Evolutionary conservation across 2,113 vertebrate species (phyloP).

Genomic region (Coptodon rendalli): DNA sequence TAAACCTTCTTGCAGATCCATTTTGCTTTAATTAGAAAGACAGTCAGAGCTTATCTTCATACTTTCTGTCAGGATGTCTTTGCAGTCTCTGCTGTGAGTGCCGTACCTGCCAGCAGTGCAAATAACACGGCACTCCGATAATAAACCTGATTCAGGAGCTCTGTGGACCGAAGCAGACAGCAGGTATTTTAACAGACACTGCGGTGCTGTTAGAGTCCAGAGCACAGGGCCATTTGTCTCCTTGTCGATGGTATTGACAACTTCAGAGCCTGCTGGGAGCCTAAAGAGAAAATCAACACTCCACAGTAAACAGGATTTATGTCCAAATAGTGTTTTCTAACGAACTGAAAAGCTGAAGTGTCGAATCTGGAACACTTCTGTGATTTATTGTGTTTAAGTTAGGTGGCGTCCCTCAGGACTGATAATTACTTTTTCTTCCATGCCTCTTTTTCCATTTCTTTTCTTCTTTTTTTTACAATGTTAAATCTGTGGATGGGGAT

Average conservation of each 20-base stretch:
- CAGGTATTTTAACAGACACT: not conserved
- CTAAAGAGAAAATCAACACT: slow-evolving; percentile 33
- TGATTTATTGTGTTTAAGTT: not conserved
- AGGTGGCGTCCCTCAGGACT: not conserved
- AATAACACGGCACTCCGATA: not conserved
- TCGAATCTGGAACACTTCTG: not conserved
- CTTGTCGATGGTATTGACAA: slow-evolving; percentile 24
- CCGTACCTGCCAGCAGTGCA: not conserved
- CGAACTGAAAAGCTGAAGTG: slow-evolving; percentile 5
- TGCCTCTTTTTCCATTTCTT: not conserved
- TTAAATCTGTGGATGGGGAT: not conserved
- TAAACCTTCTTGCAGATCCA: not conserved
- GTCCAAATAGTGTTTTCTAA: slow-evolving; percentile 18
- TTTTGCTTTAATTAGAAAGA: not conserved
- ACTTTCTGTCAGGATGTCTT: not conserved
- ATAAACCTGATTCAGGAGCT: slow-evolving; percentile 11
- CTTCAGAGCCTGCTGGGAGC: not conserved
- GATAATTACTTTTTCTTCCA: not conserved
- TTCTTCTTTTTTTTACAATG: not conserved
- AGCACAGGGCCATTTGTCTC: slow-evolving; percentile 28
- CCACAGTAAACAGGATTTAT: slow-evolving; percentile 34
- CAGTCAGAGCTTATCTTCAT: not conserved
- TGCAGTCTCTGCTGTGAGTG: not conserved
- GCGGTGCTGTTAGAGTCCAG: slow-evolving; percentile 7
- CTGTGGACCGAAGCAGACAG: not conserved